Conservation (phyloP, 1,140 invertebrate species). For the Lasioglossum albipes region DNA sequence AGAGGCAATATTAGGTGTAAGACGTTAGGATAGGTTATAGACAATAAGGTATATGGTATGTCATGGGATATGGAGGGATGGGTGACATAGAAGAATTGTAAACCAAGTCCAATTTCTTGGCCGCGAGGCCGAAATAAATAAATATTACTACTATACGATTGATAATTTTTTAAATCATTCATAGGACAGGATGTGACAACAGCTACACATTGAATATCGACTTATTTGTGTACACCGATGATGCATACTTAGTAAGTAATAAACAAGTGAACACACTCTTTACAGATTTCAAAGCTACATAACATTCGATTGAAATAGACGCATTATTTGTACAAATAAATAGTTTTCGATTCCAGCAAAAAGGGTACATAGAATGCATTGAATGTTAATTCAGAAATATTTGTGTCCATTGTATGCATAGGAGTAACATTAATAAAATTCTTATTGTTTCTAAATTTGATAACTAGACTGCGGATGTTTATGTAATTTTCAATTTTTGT, state of each 20-base stretch:
- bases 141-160: not conserved
- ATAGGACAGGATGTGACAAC: not conserved
- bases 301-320: constrained; percentile 16
- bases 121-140: too few relatives aligned
- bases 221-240: not conserved
- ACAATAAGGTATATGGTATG: too few relatives aligned
- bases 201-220: not conserved
- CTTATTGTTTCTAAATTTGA: not conserved
- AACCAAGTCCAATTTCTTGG: too few relatives aligned
- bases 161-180: not conserved
- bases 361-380: not conserved
- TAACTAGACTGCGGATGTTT: too few relatives aligned
- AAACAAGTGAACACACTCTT: not conserved
- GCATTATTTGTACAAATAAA: constrained; percentile 37
- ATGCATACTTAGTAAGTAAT: not conserved
- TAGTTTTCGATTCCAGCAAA: constrained; percentile 6
- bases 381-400: constrained; percentile 28
- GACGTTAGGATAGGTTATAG: too few relatives aligned
- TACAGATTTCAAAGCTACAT: not conserved
- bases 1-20: too few relatives aligned
- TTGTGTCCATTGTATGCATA: not conserved
- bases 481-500: too few relatives aligned
- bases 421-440: not conserved
- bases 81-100: too few relatives aligned
- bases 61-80: too few relatives aligned